phyloP scores from a whole-genome alignment of 2,888 invertebrate genomes.

The Leucophenga maculata region DNA sequence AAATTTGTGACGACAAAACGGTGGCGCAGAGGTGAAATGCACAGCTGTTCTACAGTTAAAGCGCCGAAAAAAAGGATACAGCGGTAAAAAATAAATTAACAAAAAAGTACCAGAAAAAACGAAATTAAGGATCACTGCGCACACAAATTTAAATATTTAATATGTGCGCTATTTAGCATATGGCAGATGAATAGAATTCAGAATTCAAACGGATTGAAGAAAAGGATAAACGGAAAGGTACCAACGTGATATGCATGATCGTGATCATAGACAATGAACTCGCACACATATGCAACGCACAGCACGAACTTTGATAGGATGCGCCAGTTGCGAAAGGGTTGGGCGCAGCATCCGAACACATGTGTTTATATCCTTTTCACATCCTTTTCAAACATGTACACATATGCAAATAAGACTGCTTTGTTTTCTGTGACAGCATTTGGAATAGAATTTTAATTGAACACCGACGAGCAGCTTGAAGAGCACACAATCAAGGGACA shows the following conservation, averaged over 20 bases:
- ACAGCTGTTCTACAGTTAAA: slow-evolving; percentile 48
- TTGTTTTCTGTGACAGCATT: not conserved
- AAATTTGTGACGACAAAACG: not conserved
- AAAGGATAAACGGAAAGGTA: slow-evolving; percentile 10
- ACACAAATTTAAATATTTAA: slow-evolving; percentile 45
- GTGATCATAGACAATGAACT: not conserved
- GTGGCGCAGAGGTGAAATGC: slow-evolving; percentile 1
- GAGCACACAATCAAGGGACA: not conserved
- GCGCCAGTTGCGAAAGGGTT: not conserved
- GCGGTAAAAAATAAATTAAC: slow-evolving; percentile 20
- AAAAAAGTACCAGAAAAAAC: slow-evolving; percentile 4
- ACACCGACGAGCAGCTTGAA: not conserved
- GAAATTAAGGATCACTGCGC: slow-evolving; percentile 42
- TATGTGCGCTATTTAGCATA: slow-evolving; percentile 31
- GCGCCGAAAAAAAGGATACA: slow-evolving; percentile 27
- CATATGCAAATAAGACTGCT: slow-evolving; percentile 41
- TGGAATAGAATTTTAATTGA: slow-evolving; percentile 15
- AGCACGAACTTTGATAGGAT: not conserved
- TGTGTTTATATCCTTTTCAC: not conserved
- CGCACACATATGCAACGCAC: not conserved
- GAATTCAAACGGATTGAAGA: not conserved
- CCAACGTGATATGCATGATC: not conserved
- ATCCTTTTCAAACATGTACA: not conserved
- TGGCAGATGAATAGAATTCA: slow-evolving; percentile 6
- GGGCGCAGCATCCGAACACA: not conserved